phyloP scores from a whole-genome alignment of 2,888 invertebrate genomes.

The Cheilosia impressa region DNA sequence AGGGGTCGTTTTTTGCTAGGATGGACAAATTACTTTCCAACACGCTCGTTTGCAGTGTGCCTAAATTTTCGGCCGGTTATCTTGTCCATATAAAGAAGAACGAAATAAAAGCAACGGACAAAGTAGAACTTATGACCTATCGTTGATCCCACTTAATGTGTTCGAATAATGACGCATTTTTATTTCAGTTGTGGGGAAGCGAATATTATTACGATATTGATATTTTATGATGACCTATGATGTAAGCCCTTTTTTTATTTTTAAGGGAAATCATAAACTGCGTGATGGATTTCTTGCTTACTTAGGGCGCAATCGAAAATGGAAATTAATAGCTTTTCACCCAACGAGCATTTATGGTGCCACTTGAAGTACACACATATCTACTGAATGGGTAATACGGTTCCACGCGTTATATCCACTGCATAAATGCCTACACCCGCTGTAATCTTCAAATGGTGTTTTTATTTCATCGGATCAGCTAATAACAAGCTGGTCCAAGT shows the following conservation, averaged over 20 bases:
- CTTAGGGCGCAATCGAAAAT: slow-evolving; percentile 43
- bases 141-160: slow-evolving; percentile 21
- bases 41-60: slow-evolving; percentile 41
- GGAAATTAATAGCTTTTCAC: slow-evolving; percentile 12
- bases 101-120: slow-evolving; percentile 23
- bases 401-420: neutral
- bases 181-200: slow-evolving; percentile 45
- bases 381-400: neutral
- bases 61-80: slow-evolving; percentile 4
- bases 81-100: slow-evolving; percentile 14
- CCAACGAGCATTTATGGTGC: slow-evolving; percentile 9
- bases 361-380: slow-evolving; percentile 18
- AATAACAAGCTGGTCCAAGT: neutral
- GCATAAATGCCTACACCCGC: neutral
- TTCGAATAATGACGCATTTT: slow-evolving; percentile 24
- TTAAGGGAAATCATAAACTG: slow-evolving; percentile 13
- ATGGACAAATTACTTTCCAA: slow-evolving; percentile 47
- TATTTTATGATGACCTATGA: slow-evolving; percentile 60
- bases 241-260: slow-evolving; percentile 48
- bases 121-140: slow-evolving; percentile 35
- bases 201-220: slow-evolving; percentile 59
- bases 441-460: neutral
- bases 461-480: neutral
- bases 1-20: slow-evolving; percentile 20
- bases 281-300: slow-evolving; percentile 27